Percentiles rank a stretch among this genome's conserved stretches.
Evolutionary conservation across 2,113 vertebrate genomes (phyloP).

Genomic region (Gambusia affinis): DNA sequence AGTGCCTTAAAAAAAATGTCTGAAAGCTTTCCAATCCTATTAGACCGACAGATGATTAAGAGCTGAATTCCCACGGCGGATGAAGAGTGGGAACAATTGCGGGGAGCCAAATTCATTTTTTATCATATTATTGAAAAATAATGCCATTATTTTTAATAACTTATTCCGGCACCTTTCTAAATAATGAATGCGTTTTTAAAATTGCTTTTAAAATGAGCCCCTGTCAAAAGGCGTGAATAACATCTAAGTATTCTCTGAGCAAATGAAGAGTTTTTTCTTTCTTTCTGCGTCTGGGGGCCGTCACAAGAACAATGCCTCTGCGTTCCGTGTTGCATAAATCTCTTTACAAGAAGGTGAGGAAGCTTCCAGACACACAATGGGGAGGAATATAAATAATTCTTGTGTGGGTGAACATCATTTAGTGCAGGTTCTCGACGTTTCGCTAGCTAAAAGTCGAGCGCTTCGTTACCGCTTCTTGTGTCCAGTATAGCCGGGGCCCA

Average conservation of each 20-base stretch:
- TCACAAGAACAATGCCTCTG: slow-evolving; percentile 39
- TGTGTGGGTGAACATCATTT: slow-evolving; percentile 27
- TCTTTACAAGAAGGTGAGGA: slow-evolving; percentile 43
- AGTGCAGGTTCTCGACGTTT: slow-evolving; percentile 31
- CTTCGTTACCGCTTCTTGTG: slow-evolving; percentile 19
- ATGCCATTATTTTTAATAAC: slow-evolving; percentile 44
- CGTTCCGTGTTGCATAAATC: slow-evolving; percentile 24
- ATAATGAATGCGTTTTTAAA: slow-evolving; percentile 29
- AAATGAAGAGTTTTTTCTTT: slow-evolving; percentile 39
- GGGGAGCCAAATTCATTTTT: slow-evolving; percentile 27
- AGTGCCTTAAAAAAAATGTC: slow-evolving; percentile 43
- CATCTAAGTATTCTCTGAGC: slow-evolving; percentile 32
- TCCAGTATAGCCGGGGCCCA: slow-evolving; percentile 5
- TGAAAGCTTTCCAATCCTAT: slow-evolving; percentile 38
- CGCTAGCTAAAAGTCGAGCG: slow-evolving; percentile 28
- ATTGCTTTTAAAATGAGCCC: slow-evolving; percentile 36
- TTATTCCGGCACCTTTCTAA: slow-evolving; percentile 19
- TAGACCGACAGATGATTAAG: slow-evolving; percentile 38
- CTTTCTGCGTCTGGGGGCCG: slow-evolving; percentile 19
- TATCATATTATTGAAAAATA: slow-evolving; percentile 36
- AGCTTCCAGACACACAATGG: slow-evolving; percentile 41
- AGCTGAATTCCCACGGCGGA: slow-evolving; percentile 30
- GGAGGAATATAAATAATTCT: slow-evolving; percentile 47
- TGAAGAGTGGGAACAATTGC: slow-evolving; percentile 28
- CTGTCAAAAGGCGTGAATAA: slow-evolving; percentile 27